Base-by-base conservation (phyloP, 2,113 vertebrate species). In the Eudorcas thomsonii region DNA sequence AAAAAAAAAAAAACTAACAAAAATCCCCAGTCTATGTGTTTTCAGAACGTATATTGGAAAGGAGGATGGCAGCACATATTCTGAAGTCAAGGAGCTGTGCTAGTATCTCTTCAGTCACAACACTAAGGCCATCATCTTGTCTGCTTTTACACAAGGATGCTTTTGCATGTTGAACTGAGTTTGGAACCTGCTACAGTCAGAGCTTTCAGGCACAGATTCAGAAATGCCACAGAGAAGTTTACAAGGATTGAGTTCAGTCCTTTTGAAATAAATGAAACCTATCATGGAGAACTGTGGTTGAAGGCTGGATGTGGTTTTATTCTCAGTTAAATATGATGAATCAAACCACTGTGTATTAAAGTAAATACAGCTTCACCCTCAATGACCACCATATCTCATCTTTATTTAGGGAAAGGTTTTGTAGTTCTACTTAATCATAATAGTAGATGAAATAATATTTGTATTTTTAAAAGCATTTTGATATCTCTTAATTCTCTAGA, bases 181-280 rank as follows among this genome's bases (percentile, higher is more conserved):
- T 64, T 16, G 81, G 84, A 88, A 87, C 16, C n/a, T 71, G 23
- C 26, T 48, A 71, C 8, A 3, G 3, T 64, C 36, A 91, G n/a
- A 82, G 1, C 25, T 77, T 77, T 17, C 3, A 64, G 85, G 43
- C 43, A 71, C 71, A 96, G 48, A 92, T 12, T 15, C 33, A 6
- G 48, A 88, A 94, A 30, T 45, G 17, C 30, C 50, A 87, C 8
- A 43, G 30, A 94, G 6, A 43, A 52, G 5, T 60, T 91, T 71
- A 71, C 1, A 81, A 82, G 26, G 62, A 97, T 15, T 81, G 45
- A 85, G 30, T 4, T 50, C 12, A 78, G 54, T 87, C 9, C 48
- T 67, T 92, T 78, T 92, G 57, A 90, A 91, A 88, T 85, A 94
- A 97, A 95, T 90, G 8, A 80, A 88, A 6, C 14, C 54, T 28